Evolutionary conservation across 2,113 vertebrate genomes (phyloP), one percentile per base, ranked within the genome.

Genomic region (Erinaceus europaeus): DNA sequence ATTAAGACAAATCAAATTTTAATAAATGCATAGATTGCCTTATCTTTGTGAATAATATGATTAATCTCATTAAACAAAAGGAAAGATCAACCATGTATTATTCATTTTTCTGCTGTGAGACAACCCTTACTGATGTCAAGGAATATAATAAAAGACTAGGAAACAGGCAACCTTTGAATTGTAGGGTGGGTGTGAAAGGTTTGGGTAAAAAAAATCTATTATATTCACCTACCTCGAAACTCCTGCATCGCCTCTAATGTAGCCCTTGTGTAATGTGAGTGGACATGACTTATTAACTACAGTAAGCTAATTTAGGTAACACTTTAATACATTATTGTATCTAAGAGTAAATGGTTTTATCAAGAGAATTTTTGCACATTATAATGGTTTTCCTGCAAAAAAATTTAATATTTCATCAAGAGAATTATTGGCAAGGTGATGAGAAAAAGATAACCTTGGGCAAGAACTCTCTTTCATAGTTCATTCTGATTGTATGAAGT

Each of bases 41-140:
- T 65, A 42, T 84, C 57, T 92, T 92, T 74, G 46, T 84, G 50
- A 84, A 32, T 69, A 74, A 69, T 86, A 13, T 59, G n/a, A 79
- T 79, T 84, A 89, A 74, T 38, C 42, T 68, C 42, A 74, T 88
- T 74, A 79, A 74, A 25, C 36, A n/a, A 84, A 36, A 73, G 78
- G 50, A 79, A 78, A 84, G 29, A 74, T 84, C 36, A 88, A 44
- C 25, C 36, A 50, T 10, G 36, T 50, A 67, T n/a, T n/a, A n/a
- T 7, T 84, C 34, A 74, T 80, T 84, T 88, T 85, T 68, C 52
- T 53, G 44, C 13, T 4, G 67, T 78, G 57, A 25, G 23, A 52
- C 23, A 88, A 50, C 5, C 84, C 44, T 48, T 32, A 46, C 27
- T 1, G 88, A 46, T 42, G 73, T 74, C n/a, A 73, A 87, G 53